These are phyloP conservation scores for Babyrousa celebensis DNA, from an alignment of 2,797 vertebrate species.

Conservation along the genomic window DNA sequence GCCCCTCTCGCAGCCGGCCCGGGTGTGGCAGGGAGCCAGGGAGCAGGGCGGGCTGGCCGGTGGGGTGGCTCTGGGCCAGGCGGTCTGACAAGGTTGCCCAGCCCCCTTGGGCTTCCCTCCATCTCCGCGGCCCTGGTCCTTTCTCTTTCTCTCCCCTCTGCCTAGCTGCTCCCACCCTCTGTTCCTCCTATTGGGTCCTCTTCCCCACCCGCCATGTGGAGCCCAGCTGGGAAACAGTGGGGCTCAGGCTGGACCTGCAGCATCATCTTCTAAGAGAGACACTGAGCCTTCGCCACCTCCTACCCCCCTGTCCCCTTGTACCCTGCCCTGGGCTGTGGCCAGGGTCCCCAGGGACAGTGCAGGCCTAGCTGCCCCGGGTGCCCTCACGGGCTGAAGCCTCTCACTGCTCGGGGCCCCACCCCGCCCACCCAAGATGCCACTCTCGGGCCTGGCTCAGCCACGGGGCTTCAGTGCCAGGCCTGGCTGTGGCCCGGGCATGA, in stretches of 20 bases:
- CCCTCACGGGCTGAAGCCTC: neutral
- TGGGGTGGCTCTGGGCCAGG: neutral
- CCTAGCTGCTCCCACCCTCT: neutral
- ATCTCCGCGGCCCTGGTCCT: neutral
- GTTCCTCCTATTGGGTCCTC: neutral
- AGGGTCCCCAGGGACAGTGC: neutral
- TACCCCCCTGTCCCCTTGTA: neutral
- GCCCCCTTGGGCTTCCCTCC: rapidly evolving
- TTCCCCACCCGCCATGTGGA: neutral
- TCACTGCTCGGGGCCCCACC: neutral
- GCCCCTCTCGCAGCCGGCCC: neutral
- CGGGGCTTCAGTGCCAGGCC: neutral
- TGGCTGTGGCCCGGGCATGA: neutral
- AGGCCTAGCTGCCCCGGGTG: neutral
- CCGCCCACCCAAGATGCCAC: neutral
- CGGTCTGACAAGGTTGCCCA: neutral
- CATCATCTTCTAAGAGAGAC: neutral
- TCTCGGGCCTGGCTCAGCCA: neutral
- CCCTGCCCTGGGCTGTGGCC: neutral
- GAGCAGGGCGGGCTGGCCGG: neutral
- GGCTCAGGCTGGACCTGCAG: slow-evolving; percentile 33
- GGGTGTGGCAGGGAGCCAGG: neutral
- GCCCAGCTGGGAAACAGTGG: neutral
- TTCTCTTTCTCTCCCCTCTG: neutral
- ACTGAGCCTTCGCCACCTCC: neutral